Evolutionary conservation across 1,140 invertebrate genomes (phyloP), one percentile per base, ranked within the genome.

Genomic region (Forficula auricularia): DNA sequence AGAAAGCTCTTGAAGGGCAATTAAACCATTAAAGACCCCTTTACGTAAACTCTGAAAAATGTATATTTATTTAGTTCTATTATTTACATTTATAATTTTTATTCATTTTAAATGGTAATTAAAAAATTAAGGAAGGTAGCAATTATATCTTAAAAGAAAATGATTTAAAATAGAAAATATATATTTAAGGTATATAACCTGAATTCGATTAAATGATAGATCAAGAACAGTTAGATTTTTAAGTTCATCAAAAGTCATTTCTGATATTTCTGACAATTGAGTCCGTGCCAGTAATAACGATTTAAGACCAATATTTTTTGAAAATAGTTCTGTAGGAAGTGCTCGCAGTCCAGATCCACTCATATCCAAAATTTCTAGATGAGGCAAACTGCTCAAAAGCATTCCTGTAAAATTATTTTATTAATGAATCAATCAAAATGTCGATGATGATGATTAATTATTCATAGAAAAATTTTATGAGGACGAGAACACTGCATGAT

Each of bases 151-250:
- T n/a, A n/a, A n/a, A n/a, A n/a, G n/a, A n/a, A n/a, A n/a, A n/a
- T n/a, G n/a, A n/a, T n/a, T n/a, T n/a, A n/a, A n/a, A n/a, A n/a
- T n/a, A n/a, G n/a, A n/a, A n/a, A n/a, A n/a, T n/a, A n/a, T n/a
- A n/a, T n/a, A n/a, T n/a, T n/a, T n/a, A n/a, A n/a, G n/a, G n/a
- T n/a, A n/a, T n/a, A 88, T 80, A 33, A 70, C 76, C 9, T 68
- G 70, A n/a, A 89, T 79, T 36, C 71, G 67, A 57, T 89, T 89
- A 39, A 71, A 66, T 0, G 79, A 82, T 7, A 86, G 57, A 61
- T 85, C 77, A 14, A 85, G 67, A 20, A 60, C 56, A 9, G 74
- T 76, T 1, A 84, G 63, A 55, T 83, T 84, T 48, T 66, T 64
- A 9, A 82, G 64, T 52, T 80, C 78, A 13, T 73, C 67, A 53